phyloP scores from a whole-genome alignment of 2,888 invertebrate species.

The Nasonovia ribisnigri region DNA sequence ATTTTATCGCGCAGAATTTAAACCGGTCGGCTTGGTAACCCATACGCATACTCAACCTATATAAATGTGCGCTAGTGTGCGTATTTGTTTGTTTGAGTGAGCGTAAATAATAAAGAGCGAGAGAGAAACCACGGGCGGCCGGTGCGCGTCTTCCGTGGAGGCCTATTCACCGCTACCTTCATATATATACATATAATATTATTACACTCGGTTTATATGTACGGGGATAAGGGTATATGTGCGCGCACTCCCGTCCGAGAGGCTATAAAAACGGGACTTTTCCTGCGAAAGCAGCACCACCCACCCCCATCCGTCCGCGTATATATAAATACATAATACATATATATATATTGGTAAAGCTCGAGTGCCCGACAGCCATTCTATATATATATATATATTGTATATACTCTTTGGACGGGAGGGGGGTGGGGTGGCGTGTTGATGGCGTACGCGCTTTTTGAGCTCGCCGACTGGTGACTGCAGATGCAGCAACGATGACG shows the following conservation, averaged over 20 bases:
- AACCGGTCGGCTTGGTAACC: slow-evolving; percentile 59
- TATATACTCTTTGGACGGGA: not conserved
- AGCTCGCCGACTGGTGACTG: not conserved
- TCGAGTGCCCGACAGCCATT: not conserved
- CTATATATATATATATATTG: not conserved
- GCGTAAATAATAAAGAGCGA: slow-evolving; percentile 1
- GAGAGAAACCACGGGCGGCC: not conserved
- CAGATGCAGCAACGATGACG: not conserved
- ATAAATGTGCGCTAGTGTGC: not conserved
- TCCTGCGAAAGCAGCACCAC: not conserved
- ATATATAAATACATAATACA: not conserved
- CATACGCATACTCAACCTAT: not conserved
- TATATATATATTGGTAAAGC: not conserved
- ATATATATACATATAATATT: not conserved
- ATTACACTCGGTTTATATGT: not conserved
- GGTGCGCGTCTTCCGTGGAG: slow-evolving; percentile 16
- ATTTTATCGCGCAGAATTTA: slow-evolving; percentile 63
- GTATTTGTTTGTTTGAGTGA: not conserved
- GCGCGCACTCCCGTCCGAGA: not conserved
- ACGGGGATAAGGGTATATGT: not conserved
- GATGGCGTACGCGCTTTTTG: not conserved
- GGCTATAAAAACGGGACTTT: slow-evolving; percentile 31
- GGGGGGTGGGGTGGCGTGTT: not conserved
- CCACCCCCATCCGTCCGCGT: not conserved
- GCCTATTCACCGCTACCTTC: not conserved